Base-by-base conservation (phyloP, 2,113 vertebrate species). In the Sigmodon hispidus region DNA sequence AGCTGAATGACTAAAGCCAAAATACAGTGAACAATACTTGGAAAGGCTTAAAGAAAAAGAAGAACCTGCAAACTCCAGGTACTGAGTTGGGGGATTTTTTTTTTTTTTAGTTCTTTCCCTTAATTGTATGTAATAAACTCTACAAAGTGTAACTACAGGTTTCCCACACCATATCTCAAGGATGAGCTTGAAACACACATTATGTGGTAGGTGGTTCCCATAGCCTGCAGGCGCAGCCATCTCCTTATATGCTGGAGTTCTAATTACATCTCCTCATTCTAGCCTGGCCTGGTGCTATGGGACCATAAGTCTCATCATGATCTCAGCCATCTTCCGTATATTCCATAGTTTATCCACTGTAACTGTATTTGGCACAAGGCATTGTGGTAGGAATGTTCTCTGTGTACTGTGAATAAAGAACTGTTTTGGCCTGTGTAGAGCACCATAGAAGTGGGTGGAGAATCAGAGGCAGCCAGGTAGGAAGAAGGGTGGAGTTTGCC, bases 31-130 rank as follows among this genome's bases (percentile, higher is more conserved):
- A 76, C 0, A 17, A 36, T 7, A 93, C n/a, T 84, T 80, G 76
- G 22, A 87, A 87, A 93, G 87, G 4, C 13, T 95, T 80, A 76
- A 86, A 80, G 61, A 83, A 93, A 93, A 91, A 29, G 5, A 80
- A 69, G 59, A 96, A 77, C 63, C 4, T 84, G 31, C 13, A 87
- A 59, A 63, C 5, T 80, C 52, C 17, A 65, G 21, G 29, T 34
- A 5, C 6, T 67, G 26, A 92, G 19, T 45, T 73, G 55, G 17
- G 24, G 19, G 76, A 70, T 13, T 22, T 55, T 93, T 93, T 93
- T 93, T 93, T 93, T 45, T 34, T 26, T n/a, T 81, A 72, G 31
- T 57, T 43, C 5, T 40, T 85, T 83, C 17, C 16, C 48, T 95
- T 65, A 24, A n/a, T 8, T 43, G 22, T 21, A 40, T 88, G 24